A percentile compares a stretch with the other conserved stretches of the same genome.
Conservation (phyloP, 2,888 invertebrate genomes). For the Tipula confusa region DNA sequence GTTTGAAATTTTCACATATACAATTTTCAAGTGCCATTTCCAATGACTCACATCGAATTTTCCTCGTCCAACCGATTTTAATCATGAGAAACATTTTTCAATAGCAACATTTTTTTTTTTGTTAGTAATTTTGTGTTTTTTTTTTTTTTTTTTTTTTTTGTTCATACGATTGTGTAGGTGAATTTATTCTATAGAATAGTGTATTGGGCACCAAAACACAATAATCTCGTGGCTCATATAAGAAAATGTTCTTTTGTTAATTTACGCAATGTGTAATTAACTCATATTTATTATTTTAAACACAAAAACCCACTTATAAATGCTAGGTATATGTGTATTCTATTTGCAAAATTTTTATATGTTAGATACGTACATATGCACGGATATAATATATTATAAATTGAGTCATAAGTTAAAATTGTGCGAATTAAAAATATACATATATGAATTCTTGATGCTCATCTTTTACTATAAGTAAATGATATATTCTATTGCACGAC, state of each 20-base stretch:
- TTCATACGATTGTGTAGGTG: not conserved
- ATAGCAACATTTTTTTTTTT: not conserved
- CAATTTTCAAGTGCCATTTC: not conserved
- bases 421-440: not conserved
- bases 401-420: not conserved
- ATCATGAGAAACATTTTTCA: not conserved
- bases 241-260: not conserved
- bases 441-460: too few relatives aligned
- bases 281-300: constrained; percentile 15
- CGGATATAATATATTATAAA: not conserved
- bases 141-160: too few relatives aligned
- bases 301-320: not conserved
- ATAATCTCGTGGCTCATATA: not conserved
- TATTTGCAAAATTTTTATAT: not conserved
- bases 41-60: not conserved
- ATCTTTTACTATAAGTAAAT: too few relatives aligned
- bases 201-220: not conserved
- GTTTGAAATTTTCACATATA: too few relatives aligned
- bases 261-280: not conserved
- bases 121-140: not conserved
- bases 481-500: too few relatives aligned
- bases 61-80: not conserved
- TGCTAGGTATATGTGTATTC: too few relatives aligned
- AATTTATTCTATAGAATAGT: not conserved
- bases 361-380: not conserved